Base-by-base conservation (phyloP, 2,113 vertebrate genomes). In the Malurus alboscapulatus region DNA sequence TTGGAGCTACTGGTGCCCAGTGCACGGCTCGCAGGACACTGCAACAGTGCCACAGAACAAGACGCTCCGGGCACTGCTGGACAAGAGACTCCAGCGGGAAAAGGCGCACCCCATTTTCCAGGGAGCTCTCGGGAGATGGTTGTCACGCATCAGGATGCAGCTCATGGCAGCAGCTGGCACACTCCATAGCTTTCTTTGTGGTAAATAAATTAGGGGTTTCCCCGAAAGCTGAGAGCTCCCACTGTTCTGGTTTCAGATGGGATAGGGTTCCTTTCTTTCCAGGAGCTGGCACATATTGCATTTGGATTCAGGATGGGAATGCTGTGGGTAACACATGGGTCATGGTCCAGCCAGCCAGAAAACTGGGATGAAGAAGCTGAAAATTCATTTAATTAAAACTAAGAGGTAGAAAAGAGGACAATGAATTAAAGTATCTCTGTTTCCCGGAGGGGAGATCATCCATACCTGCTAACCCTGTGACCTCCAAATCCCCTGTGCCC, bases 121-220 rank as follows among this genome's bases (percentile, higher is more conserved):
- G 59, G 45, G 32, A 47, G 32, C 27, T 5, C 45, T 38, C 1
- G 2, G 59, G 61, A 81, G 6, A 7, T 21, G 62, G 47, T n/a
- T 61, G 29, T 14, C 47, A 12, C 1, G 10, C 25, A 24, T 59
- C n/a, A 54, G 61, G 47, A 30, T 0, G 20, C 14, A 45, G 61
- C 17, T 67, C 1, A 1, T 21, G 68, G 47, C 53, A 67, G 45
- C 27, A 32, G 68, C 45, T 10, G 38, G 9, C 12, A n/a, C 9
- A 1, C 16, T 81, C 27, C 0, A 1, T 1, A 61, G 16, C 1
- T 0, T 26, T 34, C 36, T 45, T 20, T 0, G 4, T 15, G 53
- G 10, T 21, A 30, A 36, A 47, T 82, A 88, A 67, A 74, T 9
- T 4, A 2, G 38, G 53, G 30, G 17, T 24, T 67, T 9, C 45